Evolutionary conservation across 2,888 invertebrate genomes (phyloP), one percentile per base, ranked within the genome.

Genomic region (Caenorhabditis afra): DNA sequence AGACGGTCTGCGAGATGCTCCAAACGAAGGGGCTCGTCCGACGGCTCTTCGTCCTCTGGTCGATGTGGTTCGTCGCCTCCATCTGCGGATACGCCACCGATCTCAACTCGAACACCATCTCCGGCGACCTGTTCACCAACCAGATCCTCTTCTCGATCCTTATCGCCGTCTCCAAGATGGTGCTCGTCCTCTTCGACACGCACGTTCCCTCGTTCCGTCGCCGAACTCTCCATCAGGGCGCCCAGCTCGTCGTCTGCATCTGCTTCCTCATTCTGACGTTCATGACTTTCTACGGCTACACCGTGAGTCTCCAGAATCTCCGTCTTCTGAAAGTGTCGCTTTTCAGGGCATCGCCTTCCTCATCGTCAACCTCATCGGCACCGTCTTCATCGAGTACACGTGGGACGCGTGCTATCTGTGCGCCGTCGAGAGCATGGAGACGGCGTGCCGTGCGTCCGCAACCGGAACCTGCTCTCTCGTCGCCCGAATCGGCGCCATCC

Each of bases 331-430:
- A n/a, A n/a, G n/a, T n/a, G n/a, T n/a, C n/a, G n/a, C n/a, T n/a
- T n/a, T n/a, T n/a, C 73, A 88, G 88, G 86, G 89, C 10, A 55
- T 83, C 23, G 82, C 78, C 35, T 86, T 89, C 79, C 79, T 90
- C 5, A 79, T 89, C 11, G 81, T 88, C 35, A 88, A 87, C 61
- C 61, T 90, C 12, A 74, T 88, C 58, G 90, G 90, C 45, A 87
- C 87, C 4, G 85, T 89, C 0, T 89, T 90, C 84, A 87, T 90
- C 71, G 90, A 89, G 71, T 88, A 89, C 76, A 89, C 88, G 3
- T 89, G 90, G 89, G 89, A 89, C 76, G 89, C 89, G 0, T 87
- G 87, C 58, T 89, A 89, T 67, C 79, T 89, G 11, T 88, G 88
- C 55, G 87, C 88, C 8, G 87, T 89, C 7, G 89, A 89, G 57